Conservation (phyloP, 2,113 vertebrate genomes). For the Sturnus vulgaris region DNA sequence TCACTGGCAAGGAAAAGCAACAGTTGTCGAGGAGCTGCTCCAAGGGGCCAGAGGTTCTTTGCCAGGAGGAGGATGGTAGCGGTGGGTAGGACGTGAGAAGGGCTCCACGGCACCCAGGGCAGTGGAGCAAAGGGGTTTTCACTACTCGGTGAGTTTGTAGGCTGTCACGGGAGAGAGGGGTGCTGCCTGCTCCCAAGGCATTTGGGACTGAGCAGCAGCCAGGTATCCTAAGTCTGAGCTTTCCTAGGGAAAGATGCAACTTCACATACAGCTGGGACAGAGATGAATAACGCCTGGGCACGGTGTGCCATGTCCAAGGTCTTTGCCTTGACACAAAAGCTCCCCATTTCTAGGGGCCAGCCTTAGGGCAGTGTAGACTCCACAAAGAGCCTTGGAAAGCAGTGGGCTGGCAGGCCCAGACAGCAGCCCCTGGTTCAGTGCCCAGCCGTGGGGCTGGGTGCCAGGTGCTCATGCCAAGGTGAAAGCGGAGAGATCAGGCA, state of each 20-base stretch:
- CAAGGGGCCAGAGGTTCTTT: accelerated
- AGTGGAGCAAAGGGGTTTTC: background rate
- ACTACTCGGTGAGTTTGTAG: accelerated
- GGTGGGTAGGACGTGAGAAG: background rate
- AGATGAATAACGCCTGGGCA: background rate
- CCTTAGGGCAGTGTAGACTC: background rate
- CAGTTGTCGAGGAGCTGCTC: slow-evolving; percentile 8
- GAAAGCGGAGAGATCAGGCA: background rate
- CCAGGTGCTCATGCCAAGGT: slow-evolving; percentile 19
- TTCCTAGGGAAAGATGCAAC: background rate
- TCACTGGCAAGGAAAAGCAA: background rate
- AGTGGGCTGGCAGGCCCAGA: background rate
- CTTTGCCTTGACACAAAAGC: background rate
- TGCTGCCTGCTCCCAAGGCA: background rate
- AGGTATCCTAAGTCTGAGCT: background rate
- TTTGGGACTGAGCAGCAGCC: background rate
- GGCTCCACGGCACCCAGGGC: background rate
- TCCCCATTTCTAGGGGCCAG: background rate
- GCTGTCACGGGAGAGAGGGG: background rate
- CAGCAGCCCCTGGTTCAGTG: background rate
- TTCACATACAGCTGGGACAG: background rate
- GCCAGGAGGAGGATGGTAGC: background rate
- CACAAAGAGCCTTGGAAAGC: background rate
- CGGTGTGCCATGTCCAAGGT: accelerated
- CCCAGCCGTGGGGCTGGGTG: background rate